Conservation (phyloP, 2,888 invertebrate genomes). For the Ormia ochracea region DNA sequence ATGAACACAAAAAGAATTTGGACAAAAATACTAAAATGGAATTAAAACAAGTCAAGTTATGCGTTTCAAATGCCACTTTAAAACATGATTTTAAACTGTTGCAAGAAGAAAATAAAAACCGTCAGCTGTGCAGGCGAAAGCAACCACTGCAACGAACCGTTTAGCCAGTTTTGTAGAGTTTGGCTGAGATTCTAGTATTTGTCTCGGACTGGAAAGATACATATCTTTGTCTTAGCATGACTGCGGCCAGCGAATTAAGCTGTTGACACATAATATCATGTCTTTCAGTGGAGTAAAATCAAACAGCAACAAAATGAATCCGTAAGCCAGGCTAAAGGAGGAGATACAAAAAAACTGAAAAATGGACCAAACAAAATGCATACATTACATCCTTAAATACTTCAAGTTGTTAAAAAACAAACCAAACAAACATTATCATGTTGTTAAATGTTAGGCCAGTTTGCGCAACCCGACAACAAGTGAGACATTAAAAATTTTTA, state of each 20-base stretch:
- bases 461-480: conserved; percentile 2
- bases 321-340: conserved; percentile 41
- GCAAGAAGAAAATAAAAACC: neutral
- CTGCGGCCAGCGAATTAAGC: conserved; percentile 73
- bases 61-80: conserved; percentile 61
- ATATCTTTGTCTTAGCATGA: conserved; percentile 59
- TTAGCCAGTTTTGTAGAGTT: conserved; percentile 17
- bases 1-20: neutral
- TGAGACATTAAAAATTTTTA: neutral
- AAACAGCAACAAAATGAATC: conserved; percentile 3
- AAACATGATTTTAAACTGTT: conserved; percentile 42
- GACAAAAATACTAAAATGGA: conserved; percentile 9
- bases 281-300: conserved; percentile 58
- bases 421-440: conserved; percentile 44
- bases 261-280: conserved; percentile 77
- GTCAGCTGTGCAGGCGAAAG: neutral
- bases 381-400: conserved; percentile 16
- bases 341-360: conserved; percentile 7
- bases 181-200: conserved; percentile 60
- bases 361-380: neutral
- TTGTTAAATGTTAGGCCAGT: conserved; percentile 46
- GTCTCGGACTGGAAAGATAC: conserved; percentile 30
- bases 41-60: conserved; percentile 57
- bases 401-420: conserved; percentile 15
- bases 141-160: neutral